These are phyloP conservation scores for Rissa tridactyla DNA, from an alignment of 2,113 vertebrate genomes.

Conservation along the genomic window DNA sequence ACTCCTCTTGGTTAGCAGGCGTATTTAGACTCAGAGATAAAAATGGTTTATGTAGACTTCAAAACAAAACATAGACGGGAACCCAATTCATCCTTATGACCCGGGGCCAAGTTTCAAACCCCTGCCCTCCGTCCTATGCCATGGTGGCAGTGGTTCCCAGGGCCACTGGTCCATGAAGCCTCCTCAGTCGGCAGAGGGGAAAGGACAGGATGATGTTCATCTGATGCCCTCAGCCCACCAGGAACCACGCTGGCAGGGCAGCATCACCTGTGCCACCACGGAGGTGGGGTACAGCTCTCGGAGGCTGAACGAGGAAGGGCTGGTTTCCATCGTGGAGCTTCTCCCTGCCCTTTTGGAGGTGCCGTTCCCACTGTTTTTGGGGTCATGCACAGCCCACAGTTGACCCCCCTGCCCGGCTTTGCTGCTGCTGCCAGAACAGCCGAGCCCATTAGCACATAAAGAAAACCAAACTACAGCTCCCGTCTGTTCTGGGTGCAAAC, in stretches of 20 bases:
- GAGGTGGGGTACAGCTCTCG: not conserved
- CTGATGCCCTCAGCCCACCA: not conserved
- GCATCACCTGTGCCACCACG: not conserved
- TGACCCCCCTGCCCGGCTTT: not conserved
- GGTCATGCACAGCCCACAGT: not conserved
- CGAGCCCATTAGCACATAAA: constrained; percentile 4
- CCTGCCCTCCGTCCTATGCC: not conserved
- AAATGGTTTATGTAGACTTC: not conserved
- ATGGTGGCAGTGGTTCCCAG: not conserved
- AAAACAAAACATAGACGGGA: not conserved
- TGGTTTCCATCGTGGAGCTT: not conserved
- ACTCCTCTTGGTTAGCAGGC: not conserved
- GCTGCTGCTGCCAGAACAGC: constrained; percentile 29
- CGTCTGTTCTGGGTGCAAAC: not conserved
- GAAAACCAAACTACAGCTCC: not conserved
- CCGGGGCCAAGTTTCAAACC: rapidly evolving
- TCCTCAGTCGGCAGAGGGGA: not conserved
- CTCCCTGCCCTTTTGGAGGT: not conserved
- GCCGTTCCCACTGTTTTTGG: not conserved
- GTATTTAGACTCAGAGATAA: not conserved
- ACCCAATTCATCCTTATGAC: not conserved
- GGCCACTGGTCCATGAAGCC: not conserved
- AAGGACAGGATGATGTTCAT: not conserved
- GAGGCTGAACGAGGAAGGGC: not conserved
- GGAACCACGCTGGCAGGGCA: not conserved